Base-by-base conservation (phyloP, 2,797 vertebrate genomes). In the Serranus cabrilla region DNA sequence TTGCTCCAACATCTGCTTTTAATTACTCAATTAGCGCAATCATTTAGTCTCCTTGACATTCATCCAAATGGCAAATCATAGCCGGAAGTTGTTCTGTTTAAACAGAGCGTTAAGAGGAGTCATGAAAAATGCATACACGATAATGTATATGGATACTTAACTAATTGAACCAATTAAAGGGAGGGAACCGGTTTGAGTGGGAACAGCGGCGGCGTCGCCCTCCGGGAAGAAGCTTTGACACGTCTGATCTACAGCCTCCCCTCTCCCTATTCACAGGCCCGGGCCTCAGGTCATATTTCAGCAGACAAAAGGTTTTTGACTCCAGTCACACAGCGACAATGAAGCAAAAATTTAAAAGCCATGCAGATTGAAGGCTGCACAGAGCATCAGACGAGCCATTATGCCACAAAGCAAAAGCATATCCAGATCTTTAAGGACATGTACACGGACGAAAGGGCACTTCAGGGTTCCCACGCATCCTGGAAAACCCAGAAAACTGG, bases 1-100 rank as follows among this genome's bases (percentile, higher is more conserved):
- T 90, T 89, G 90, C 93, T 94, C 89, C 90, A 87, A 93, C 94
- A 95, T 95, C 95, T 96, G 95, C 92, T 93, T 95, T 95, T 96
- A 96, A 95, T 96, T 96, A 95, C 94, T 95, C 94, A 95, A 95
- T 95, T 96, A 96, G 94, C 84, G 77, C 92, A 84, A 94, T 94
- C 93, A 93, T 92, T 95, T 94, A 94, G 92, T 90, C 92, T 91
- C 89, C 86, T 92, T 94, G 93, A 95, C 94, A 93, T 93, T 92
- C 93, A 90, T 93, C 92, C 86, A 92, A 95, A 94, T 93, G 91
- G 91, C 91, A 94, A 94, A 93, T 94, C 92, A 92, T 95, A 90
- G 93, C 93, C 91, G 91, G 93, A 92, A 94, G 94, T 94, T 91
- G 90, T 93, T 92, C 84, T 65, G 82, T 94, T 92, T 71, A 88